Evolutionary conservation across 2,888 invertebrate genomes (phyloP), one percentile per base, ranked within the genome.

Genomic region (Drosophila diplacantha): DNA sequence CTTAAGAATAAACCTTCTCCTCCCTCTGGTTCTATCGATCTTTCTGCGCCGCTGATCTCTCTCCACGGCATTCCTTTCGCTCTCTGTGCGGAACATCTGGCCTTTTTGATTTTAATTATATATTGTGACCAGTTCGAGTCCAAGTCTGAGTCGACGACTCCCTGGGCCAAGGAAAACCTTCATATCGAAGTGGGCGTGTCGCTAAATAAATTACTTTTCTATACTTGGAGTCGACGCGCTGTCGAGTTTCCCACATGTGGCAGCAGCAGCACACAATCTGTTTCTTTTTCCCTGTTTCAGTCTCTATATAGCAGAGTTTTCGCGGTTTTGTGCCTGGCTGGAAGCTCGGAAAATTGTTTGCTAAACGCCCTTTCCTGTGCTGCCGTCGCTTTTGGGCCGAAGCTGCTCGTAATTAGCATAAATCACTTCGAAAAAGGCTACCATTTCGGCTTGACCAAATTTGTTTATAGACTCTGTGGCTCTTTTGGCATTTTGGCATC

Each of bases 401-500:
- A 69, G 75, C 75, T 73, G 73, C 74, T 76, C 81, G 78, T 78
- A 82, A 80, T 80, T 80, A 82, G 78, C 80, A 82, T 80, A 82
- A 80, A 82, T 82, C 80, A 82, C 80, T 82, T 80, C 78, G 74
- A 78, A 82, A 79, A 80, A 74, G 80, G 83, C 83, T 80, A 75
- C 82, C 81, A 57, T 78, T 78, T 78, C 73, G 73, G 81, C 73
- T 71, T 82, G 81, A 80, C 80, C 80, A 82, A 80, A 80, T 80
- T 80, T 82, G 81, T 80, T 80, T 80, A 80, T 80, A 80, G 81
- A 71, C 80, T 74, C 69, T 69, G 71, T 69, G 62, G 75, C 80
- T 76, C 76, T 79, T 79, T 80, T 76, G 79, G 81, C 81, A 76
- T 79, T 79, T 79, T 79, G 82, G 81, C 78, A 81, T 79, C 81